Evolutionary conservation across 2,888 invertebrate species (phyloP).

Genomic region (Eupelmus urozonus): DNA sequence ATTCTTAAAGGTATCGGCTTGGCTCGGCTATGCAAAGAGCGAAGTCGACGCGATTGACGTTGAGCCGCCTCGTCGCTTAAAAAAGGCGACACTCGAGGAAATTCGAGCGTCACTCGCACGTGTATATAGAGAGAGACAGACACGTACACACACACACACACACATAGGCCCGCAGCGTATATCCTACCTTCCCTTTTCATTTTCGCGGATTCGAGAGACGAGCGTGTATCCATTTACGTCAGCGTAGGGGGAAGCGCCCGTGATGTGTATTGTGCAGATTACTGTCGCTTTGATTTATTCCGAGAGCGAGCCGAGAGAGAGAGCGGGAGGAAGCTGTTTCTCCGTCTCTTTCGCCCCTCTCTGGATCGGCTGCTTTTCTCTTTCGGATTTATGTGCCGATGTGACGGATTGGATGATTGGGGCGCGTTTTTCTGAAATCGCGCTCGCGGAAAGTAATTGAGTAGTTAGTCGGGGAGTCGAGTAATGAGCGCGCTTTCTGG

Average conservation of each 20-base stretch:
- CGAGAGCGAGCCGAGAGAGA: constrained; percentile 1
- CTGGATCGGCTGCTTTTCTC: not conserved
- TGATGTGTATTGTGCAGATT: not conserved
- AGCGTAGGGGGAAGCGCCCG: not conserved
- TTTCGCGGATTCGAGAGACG: not conserved
- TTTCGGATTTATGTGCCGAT: no score
- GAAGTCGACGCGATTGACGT: constrained; percentile 10
- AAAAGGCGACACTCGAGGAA: constrained; percentile 4
- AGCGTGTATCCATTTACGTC: constrained; percentile 27
- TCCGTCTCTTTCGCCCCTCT: not conserved
- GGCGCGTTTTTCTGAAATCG: no score
- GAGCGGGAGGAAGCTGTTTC: no score
- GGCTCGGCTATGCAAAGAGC: not conserved
- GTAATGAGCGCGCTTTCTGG: no score
- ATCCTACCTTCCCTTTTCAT: constrained; percentile 6
- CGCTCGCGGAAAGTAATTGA: no score
- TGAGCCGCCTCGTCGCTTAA: not conserved
- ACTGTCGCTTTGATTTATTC: constrained; percentile 37
- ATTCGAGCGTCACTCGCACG: not conserved
- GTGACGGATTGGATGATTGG: no score
- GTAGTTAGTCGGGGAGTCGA: no score
- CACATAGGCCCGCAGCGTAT: no score
- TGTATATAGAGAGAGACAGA: not conserved
- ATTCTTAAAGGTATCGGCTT: constrained; percentile 18
- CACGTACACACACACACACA: not conserved